phyloP scores from a whole-genome alignment of 1,140 invertebrate species.

The Cataglyphis hispanica region DNA sequence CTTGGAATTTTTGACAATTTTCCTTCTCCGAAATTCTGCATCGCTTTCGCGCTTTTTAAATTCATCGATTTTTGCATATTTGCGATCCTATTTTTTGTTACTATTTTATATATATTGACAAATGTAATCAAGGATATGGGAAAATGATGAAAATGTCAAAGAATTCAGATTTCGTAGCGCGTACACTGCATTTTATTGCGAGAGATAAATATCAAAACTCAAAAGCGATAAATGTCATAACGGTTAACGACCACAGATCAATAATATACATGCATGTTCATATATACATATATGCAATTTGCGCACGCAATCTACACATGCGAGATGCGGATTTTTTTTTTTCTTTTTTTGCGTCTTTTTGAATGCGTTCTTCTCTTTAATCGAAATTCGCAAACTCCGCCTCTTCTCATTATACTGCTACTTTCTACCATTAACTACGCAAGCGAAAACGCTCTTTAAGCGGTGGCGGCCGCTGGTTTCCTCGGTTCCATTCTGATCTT shows the following conservation, averaged over 20 bases:
- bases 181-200: slow-evolving; percentile 82
- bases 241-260: slow-evolving; percentile 66
- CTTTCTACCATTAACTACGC: neutral
- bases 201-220: slow-evolving; percentile 81
- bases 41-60: neutral
- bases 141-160: neutral
- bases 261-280: slow-evolving; percentile 78
- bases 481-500: slow-evolving; percentile 90
- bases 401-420: neutral
- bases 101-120: neutral
- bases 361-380: neutral
- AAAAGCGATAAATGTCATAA: slow-evolving; percentile 65
- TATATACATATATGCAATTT: neutral
- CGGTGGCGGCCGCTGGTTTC: slow-evolving; percentile 80
- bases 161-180: slow-evolving; percentile 76
- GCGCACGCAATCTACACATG: slow-evolving; percentile 19
- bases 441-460: slow-evolving; percentile 62
- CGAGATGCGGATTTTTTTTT: neutral
- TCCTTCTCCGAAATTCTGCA: too few relatives aligned
- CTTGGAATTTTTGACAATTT: neutral
- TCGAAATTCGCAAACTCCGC: neutral
- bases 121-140: neutral
- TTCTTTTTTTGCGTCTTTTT: too few relatives aligned
- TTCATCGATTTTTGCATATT: neutral
- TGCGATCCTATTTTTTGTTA: neutral